Base-by-base conservation (phyloP, 2,888 invertebrate species). In the Drosophila stalkeri region DNA sequence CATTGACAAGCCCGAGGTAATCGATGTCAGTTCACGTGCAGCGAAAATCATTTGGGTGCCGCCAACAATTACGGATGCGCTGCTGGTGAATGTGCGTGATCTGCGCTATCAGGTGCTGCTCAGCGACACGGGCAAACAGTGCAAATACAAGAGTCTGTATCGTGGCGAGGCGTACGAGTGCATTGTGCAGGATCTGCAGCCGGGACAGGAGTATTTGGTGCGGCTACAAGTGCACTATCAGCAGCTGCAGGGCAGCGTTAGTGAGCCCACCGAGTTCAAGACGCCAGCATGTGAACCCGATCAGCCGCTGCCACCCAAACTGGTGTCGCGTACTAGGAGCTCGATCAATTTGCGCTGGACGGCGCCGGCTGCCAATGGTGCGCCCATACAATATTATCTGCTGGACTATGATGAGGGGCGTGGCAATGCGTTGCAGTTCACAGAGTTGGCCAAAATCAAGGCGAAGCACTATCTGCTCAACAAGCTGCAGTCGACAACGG, bases 191-290 rank as follows among this genome's bases (percentile, higher is more conserved):
- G 97, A 98, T 93, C 94, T 98, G 88, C 95, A 96, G 92, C 98
- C 98, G 16, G 97, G 97, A n/a, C 96, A 96, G 91, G 97, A 97
- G 91, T 98, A 98, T 93, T 95, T 96, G 71, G 96, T 98, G 81
- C 96, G 97, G 89, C 94, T 97, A 78, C 96, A 96, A 93, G 96
- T 97, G 82, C 92, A 92, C 78, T 93, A 96, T 75, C 96, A 97
- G 79, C 96, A 95, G 90, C 91, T 96, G 75, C 95, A 95, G 76
- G 97, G 97, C 60, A 95, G 95, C 44, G 95, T 96, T 11, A 96
- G 97, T 70, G 96, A 96, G 90, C 96, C 97, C 64, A 95, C 96
- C 70, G 96, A 95, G 81, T 97, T 98, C 94, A 95, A 95, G 78
- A 98, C 98, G 39, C 96, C 96, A 27, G 93, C 96, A 67, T 97